Base-by-base conservation (phyloP, 2,888 invertebrate species). In the Andrena dorsata region DNA sequence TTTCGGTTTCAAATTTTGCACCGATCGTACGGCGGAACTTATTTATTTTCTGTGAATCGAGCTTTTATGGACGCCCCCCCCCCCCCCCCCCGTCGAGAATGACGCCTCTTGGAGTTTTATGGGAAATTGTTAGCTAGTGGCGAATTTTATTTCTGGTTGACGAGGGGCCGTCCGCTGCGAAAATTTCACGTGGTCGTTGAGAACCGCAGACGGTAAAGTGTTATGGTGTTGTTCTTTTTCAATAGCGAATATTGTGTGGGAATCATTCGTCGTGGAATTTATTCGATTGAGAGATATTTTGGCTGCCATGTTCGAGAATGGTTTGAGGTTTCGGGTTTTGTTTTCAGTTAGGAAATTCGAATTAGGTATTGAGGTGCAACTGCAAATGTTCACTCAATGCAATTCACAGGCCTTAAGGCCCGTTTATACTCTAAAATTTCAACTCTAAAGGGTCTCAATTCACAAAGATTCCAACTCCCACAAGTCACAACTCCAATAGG, bases 31-130 rank as follows among this genome's bases (percentile, higher is more conserved):
- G 41, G 6, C 7, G 30, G 61, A 49, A 47, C 61, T 71, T 71
- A 71, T 71, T 61, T 56, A 56, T 56, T 71, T 3, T 30, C 60
- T 10, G 28, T 7, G 60, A 70, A 70, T 70, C 41, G 69, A 26
- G 26, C n/a, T 70, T 70, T 70, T 70, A 70, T 58, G 41, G 20
- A 70, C 28, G 28, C 32, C 13, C 58, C 26, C 23, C 23, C 4
- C 26, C 3, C 16, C 3, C 26, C 20, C 30, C 4, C 8, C 1
- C 16, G 6, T 8, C 6, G 20, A 26, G 10, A 56, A n/a, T 13
- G n/a, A 28, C 41, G 58, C 28, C 8, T 13, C 56, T 26, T 53
- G 69, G 23, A 35, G 26, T 70, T 70, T 70, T 58, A 47, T 58
- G 58, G 69, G 10, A 58, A 60, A 70, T 70, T 60, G 70, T 60